Evolutionary conservation across 2,888 invertebrate genomes (phyloP), one percentile per base, ranked within the genome.

Genomic region (Plagodis dolabraria): DNA sequence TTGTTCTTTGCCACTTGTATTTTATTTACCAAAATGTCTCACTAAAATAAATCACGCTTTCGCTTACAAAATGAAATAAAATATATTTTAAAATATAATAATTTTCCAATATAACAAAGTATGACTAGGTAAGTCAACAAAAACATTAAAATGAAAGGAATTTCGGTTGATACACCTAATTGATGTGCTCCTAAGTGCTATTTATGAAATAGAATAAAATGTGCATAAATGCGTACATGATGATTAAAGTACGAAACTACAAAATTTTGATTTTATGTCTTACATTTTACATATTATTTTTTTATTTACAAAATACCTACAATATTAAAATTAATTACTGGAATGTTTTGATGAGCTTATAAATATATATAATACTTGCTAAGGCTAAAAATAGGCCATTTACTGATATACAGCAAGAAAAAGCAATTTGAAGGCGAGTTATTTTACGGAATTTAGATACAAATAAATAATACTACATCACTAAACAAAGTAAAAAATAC

Each of bases 11-110:
- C 75, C 66, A 78, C 74, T n/a, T 42, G 79, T 79, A 69, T 81
- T 87, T 87, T 87, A 87, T 86, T 87, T 79, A 75, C 71, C 76
- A 80, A 83, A 73, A 75, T 74, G 62, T 85, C 83, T 87, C 84
- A 87, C 84, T 87, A 82, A 86, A 85, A 80, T 82, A 78, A 87
- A 88, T 89, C 89, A 87, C 87, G 62, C 77, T 77, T 79, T 76
- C 74, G 69, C 70, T 73, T 76, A 75, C 69, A 73, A 74, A 75
- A 51, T 47, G 51, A 80, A 75, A 73, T 72, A 69, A 77, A 75
- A 69, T 71, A 70, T 68, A 65, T 53, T 40, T 10, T 7, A 10
- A 40, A 7, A 40, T 40, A 40, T 8, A 10, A 40, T 40, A 40
- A 22, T 7, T 7, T 76, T 53, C 45, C 47, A 57, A 55, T 59